Evolutionary conservation across 2,888 invertebrate species (phyloP), one percentile per base, ranked within the genome.

Genomic region (Galeopsomyia nigrocyanea): DNA sequence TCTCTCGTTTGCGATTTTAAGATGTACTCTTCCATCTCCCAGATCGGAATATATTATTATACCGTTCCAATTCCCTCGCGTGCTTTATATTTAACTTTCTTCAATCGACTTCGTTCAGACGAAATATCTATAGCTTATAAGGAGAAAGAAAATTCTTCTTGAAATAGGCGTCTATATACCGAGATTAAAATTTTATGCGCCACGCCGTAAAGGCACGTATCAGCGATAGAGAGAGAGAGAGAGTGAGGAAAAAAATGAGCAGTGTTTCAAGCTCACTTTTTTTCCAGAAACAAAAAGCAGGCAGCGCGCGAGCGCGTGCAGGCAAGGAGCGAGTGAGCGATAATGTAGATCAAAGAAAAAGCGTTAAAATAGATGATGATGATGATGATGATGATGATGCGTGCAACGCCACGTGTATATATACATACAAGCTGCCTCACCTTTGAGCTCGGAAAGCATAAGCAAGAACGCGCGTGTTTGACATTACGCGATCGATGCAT

Each of bases 301-400:
- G 26, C n/a, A 56, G 49, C 31, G 22, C 51, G 46, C n/a, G 31
- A 73, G 51, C 62, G 7, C 2, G 75, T 62, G 68, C 51, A 21
- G 53, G 49, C 47, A n/a, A n/a, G n/a, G n/a, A n/a, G 51, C 62
- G 7, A 39, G 75, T 62, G 68, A 67, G 75, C 77, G 81, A 82
- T 83, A 81, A 82, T 81, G 80, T 77, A 80, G 82, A 82, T 82
- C 82, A 83, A 83, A 83, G 81, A 79, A 39, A 26, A 76, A 75
- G 77, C 77, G 78, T 76, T 79, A 81, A 83, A 83, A 82, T 83
- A 81, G 83, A 83, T 79, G 78, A 78, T 78, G 83, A 83, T 79
- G 77, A 78, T 78, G 39, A 39, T 39, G 39, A 39, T 39, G 39
- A 39, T 10, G 39, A 39, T 39, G 78, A 76, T 77, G 73, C 70